Evolutionary conservation across 2,888 invertebrate genomes (phyloP).

Genomic region (Molorchus minor): DNA sequence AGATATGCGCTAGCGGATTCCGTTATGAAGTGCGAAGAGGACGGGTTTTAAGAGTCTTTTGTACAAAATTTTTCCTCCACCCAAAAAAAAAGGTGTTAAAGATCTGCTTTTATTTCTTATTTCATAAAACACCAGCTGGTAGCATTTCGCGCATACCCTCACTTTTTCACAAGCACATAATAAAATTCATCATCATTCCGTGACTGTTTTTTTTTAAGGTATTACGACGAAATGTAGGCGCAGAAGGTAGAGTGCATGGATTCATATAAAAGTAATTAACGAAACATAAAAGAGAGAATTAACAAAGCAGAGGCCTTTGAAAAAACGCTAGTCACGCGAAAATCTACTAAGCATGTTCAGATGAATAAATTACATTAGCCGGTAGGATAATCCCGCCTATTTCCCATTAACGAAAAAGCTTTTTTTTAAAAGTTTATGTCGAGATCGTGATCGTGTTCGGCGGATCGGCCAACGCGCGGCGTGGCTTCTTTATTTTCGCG

Average conservation of each 20-base stretch:
- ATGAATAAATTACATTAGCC: conserved; percentile 63
- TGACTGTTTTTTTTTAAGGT: conserved; percentile 23
- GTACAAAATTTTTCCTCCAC: no score
- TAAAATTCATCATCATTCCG: conserved; percentile 25
- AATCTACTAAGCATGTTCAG: conserved; percentile 62
- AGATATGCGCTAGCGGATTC: no score
- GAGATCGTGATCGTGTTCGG: conserved; percentile 27
- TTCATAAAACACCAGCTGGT: no score
- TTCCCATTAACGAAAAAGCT: conserved; percentile 63
- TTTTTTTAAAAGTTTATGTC: conserved; percentile 55
- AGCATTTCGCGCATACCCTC: no score
- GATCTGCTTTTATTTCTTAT: no score
- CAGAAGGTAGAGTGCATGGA: conserved; percentile 45
- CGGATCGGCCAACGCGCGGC: conserved; percentile 16
- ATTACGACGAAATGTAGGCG: conserved; percentile 34
- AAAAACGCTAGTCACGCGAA: conserved; percentile 61
- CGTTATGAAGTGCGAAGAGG: no score
- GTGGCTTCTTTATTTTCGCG: no score
- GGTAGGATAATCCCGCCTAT: conserved; percentile 58
- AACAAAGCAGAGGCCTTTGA: conserved; percentile 57
- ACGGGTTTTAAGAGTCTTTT: no score
- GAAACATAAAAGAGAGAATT: conserved; percentile 61
- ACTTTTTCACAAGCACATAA: conserved; percentile 16
- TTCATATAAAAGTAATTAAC: conserved; percentile 63
- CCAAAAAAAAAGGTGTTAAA: no score